Conservation (phyloP, 2,113 vertebrate species). For the Oreochromis aureus region DNA sequence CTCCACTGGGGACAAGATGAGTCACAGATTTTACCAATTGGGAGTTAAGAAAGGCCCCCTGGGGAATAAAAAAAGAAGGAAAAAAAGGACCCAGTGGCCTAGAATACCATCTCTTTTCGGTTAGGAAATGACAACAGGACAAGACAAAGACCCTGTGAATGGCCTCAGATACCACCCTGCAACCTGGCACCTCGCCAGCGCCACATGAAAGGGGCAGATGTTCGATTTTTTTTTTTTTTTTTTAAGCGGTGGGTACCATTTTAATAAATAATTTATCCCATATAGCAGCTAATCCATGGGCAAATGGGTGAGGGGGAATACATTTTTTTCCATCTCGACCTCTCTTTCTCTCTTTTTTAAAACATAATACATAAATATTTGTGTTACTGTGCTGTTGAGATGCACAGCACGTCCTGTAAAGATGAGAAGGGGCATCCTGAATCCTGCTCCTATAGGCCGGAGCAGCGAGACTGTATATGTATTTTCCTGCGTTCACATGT, state of each 20-base stretch:
- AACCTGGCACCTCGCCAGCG: slow-evolving; percentile 56
- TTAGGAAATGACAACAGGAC: slow-evolving; percentile 42
- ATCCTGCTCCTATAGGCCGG: not conserved
- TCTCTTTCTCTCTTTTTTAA: slow-evolving; percentile 21
- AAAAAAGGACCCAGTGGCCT: slow-evolving; percentile 26
- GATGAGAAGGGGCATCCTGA: not conserved
- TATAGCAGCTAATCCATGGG: slow-evolving; percentile 47
- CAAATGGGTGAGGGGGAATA: not conserved
- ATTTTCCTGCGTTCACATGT: not conserved
- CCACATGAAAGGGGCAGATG: slow-evolving; percentile 70
- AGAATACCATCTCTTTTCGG: slow-evolving; percentile 39
- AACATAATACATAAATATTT: slow-evolving; percentile 46
- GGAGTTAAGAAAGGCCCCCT: slow-evolving; percentile 1
- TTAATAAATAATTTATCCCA: slow-evolving; percentile 64
- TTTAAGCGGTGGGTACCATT: not conserved
- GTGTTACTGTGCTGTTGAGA: slow-evolving; percentile 37
- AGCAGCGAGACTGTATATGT: not conserved
- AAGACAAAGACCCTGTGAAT: slow-evolving; percentile 35
- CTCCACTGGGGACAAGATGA: not conserved
- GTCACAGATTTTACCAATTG: slow-evolving; percentile 26
- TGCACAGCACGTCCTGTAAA: slow-evolving; percentile 23
- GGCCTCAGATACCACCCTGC: slow-evolving; percentile 45
- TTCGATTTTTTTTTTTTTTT: slow-evolving; percentile 13
- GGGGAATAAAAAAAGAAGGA: not conserved
- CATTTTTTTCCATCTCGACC: slow-evolving; percentile 4